Conservation (phyloP, 1,140 invertebrate genomes). For the Carcinoscorpius rotundicauda region DNA sequence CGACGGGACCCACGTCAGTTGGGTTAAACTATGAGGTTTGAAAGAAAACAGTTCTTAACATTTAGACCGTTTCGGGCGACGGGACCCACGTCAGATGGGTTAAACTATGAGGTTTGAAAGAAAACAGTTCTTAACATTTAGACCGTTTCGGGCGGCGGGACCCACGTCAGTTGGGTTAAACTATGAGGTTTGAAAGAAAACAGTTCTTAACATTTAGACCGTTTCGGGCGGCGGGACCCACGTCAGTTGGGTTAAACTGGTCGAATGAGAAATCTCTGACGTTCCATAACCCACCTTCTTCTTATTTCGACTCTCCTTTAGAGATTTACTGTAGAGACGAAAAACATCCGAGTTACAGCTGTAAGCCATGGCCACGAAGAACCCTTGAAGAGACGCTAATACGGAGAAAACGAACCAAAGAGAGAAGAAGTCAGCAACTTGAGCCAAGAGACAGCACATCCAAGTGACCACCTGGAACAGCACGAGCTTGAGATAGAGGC, state of each 20-base stretch:
- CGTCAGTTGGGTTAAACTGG: constrained; percentile 40
- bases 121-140: constrained; percentile 18
- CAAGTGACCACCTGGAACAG: constrained; percentile 29
- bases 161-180: constrained; percentile 39
- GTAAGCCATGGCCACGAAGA: constrained; percentile 46
- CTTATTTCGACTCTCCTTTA: constrained; percentile 27
- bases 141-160: constrained; percentile 38
- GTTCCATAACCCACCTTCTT: constrained; percentile 28
- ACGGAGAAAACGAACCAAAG: constrained; percentile 38
- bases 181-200: constrained; percentile 23
- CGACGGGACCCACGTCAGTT: constrained; percentile 36
- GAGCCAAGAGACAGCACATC: constrained; percentile 24
- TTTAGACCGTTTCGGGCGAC: constrained; percentile 37
- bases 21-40: constrained; percentile 42
- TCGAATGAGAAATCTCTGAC: constrained; percentile 39
- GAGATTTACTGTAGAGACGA: constrained; percentile 37
- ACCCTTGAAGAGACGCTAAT: constrained; percentile 40
- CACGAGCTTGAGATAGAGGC: constrained; percentile 46
- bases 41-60: neutral
- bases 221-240: constrained; percentile 37
- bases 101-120: too few species aligned
- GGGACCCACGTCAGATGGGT: constrained; percentile 38
- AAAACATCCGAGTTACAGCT: constrained; percentile 50
- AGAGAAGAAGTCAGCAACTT: constrained; percentile 26
- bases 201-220: constrained; percentile 26